Percentiles rank a stretch among this genome's conserved stretches.
phyloP scores from a whole-genome alignment of 2,113 vertebrate genomes.

The Dasypus novemcinctus region DNA sequence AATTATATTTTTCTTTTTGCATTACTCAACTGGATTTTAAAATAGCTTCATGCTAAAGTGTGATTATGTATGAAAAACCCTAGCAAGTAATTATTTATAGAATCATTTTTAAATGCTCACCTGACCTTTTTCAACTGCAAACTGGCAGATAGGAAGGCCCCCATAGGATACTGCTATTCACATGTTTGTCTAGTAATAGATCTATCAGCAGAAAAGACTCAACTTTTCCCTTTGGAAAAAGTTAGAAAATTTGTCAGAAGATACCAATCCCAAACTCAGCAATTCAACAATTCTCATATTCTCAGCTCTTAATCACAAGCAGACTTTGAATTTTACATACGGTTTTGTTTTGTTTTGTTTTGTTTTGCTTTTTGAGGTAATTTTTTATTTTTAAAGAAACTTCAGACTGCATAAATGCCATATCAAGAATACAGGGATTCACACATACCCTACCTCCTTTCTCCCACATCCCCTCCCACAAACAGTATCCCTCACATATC shows the following conservation, averaged over 20 bases:
- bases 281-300: background rate
- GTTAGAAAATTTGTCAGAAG: background rate
- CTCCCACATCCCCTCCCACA: too few relatives aligned
- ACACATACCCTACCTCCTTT: too few relatives aligned
- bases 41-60: background rate
- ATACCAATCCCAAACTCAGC: background rate
- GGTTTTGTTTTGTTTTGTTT: background rate
- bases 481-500: too few relatives aligned
- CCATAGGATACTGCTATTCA: background rate
- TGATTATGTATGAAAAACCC: background rate
- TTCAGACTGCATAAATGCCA: too few relatives aligned
- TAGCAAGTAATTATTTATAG: background rate
- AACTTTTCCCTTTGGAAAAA: background rate
- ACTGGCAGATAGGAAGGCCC: fast-evolving
- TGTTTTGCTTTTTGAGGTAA: too few relatives aligned
- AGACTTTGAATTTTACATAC: background rate
- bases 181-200: background rate
- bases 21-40: background rate
- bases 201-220: background rate
- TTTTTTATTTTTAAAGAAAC: too few relatives aligned
- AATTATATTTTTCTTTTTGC: background rate
- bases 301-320: background rate
- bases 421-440: too few relatives aligned
- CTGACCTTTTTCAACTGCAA: background rate
- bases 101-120: background rate